These are phyloP conservation scores for Idris sp. DNA, from an alignment of 1,140 invertebrate species.

Conservation along the genomic window DNA sequence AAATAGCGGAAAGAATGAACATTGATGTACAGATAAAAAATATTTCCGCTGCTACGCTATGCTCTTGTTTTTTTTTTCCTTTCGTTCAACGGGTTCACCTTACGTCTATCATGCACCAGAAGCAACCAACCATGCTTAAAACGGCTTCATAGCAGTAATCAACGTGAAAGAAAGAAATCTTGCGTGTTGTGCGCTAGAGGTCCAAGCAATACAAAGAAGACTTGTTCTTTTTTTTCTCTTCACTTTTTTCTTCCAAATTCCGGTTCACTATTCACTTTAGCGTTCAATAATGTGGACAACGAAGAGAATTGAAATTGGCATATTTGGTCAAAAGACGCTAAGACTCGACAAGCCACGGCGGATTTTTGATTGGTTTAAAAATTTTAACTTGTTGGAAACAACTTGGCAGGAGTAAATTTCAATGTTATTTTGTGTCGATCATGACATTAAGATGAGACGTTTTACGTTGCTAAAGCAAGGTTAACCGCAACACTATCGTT, in stretches of 20 bases:
- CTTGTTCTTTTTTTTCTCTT: constrained; percentile 10
- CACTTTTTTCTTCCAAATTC: constrained; percentile 37
- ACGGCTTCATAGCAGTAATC: constrained; percentile 52
- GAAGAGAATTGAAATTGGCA: constrained; percentile 27
- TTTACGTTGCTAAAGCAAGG: too few species aligned
- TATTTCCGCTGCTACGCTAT: constrained; percentile 31
- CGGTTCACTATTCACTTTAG: constrained; percentile 30
- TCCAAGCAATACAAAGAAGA: constrained; percentile 43
- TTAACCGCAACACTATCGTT: too few species aligned
- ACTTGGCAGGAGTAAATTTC: constrained; percentile 5
- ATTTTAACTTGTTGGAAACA: constrained; percentile 17
- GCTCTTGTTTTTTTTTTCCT: constrained; percentile 23
- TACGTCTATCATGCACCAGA: constrained; percentile 22
- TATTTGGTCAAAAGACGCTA: constrained; percentile 25
- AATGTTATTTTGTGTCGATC: constrained; percentile 6
- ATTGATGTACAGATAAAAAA: constrained; percentile 56
- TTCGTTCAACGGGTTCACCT: constrained; percentile 31
- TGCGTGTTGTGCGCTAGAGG: constrained; percentile 40
- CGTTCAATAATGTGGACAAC: constrained; percentile 32
- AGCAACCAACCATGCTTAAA: constrained; percentile 49
- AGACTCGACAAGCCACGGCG: neutral
- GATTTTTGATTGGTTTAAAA: neutral
- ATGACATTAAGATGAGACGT: constrained; percentile 6
- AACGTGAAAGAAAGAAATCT: constrained; percentile 49
- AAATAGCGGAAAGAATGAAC: neutral